phyloP scores from a whole-genome alignment of 2,888 invertebrate species.

The Arctia plantaginis region DNA sequence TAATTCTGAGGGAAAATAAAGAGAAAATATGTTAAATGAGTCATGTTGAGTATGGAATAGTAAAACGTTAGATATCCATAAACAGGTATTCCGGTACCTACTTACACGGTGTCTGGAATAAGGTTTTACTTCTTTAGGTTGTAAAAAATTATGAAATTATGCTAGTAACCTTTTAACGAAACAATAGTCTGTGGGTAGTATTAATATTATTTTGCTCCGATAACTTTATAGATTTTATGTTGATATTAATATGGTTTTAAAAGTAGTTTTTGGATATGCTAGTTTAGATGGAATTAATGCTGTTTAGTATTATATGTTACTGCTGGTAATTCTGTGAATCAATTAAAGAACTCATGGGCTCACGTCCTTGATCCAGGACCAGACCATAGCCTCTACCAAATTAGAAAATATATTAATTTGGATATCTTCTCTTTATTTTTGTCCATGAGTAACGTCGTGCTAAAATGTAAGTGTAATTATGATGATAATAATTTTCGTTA shows the following conservation, averaged over 20 bases:
- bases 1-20: neutral
- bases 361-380: too few relatives aligned
- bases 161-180: neutral
- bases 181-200: neutral
- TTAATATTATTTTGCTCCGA: neutral
- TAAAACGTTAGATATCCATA: neutral
- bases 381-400: neutral
- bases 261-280: neutral
- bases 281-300: neutral
- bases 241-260: neutral
- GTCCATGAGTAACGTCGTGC: neutral
- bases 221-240: neutral
- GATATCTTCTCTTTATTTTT: neutral
- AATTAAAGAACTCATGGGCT: neutral
- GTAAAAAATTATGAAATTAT: neutral
- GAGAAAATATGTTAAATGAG: neutral
- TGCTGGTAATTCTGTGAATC: neutral
- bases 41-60: neutral
- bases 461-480: conserved; percentile 18
- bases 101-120: neutral
- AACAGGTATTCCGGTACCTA: neutral
- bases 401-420: neutral
- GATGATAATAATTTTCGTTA: conserved; percentile 24
- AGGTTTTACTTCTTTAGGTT: neutral
- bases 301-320: neutral